These are phyloP conservation scores for Clarias laeviceps DNA, from an alignment of 2,797 vertebrate genomes.

Conservation along the genomic window DNA sequence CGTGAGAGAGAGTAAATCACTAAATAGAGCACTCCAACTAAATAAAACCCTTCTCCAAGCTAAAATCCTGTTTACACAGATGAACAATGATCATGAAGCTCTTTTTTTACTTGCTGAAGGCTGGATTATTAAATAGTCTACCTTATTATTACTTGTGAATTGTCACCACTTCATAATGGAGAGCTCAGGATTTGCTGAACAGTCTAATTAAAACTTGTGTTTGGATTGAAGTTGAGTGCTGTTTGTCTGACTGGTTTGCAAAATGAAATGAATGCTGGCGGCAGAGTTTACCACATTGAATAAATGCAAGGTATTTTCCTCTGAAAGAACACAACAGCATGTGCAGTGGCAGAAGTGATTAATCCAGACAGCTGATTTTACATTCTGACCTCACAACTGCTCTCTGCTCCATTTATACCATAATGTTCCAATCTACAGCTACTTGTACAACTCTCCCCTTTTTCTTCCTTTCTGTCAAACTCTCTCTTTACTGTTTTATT, in stretches of 20 bases:
- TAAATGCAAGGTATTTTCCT: constrained; percentile 32
- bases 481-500: neutral
- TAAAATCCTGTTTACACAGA: neutral
- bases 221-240: constrained; percentile 43
- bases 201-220: constrained; percentile 41
- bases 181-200: constrained; percentile 15
- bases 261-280: constrained; percentile 54
- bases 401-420: constrained; percentile 4
- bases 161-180: constrained; percentile 17
- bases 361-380: constrained; percentile 47
- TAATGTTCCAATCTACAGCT: neutral
- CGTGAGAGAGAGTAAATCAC: no score
- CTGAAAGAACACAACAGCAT: constrained; percentile 36
- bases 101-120: neutral
- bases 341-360: constrained; percentile 27
- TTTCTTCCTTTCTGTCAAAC: neutral
- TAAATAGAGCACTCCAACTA: neutral
- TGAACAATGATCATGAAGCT: neutral
- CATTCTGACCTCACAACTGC: constrained; percentile 20
- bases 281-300: constrained; percentile 48
- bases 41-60: neutral
- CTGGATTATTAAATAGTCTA: neutral
- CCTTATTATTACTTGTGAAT: neutral
- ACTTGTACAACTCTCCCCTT: neutral
- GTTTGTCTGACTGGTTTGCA: constrained; percentile 49